Evolutionary conservation across 2,113 vertebrate genomes (phyloP).

Genomic region (Dinomys branickii): DNA sequence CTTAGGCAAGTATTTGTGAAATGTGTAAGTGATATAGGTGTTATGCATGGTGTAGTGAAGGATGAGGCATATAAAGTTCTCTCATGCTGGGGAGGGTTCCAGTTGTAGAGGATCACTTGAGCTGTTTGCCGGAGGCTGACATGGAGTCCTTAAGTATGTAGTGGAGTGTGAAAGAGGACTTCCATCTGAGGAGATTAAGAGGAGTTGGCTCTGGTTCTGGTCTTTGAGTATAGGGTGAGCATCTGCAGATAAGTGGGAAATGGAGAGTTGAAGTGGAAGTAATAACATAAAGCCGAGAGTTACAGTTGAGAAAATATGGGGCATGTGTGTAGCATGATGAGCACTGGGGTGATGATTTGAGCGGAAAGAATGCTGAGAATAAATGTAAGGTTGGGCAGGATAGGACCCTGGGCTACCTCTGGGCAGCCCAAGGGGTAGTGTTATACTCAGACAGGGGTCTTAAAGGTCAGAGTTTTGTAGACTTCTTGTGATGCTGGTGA

Average conservation of each 20-base stretch:
- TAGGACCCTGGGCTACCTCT: background rate
- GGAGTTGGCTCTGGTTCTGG: background rate
- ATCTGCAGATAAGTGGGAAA: background rate
- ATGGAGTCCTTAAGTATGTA: background rate
- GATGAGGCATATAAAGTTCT: background rate
- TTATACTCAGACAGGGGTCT: background rate
- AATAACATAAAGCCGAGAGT: background rate
- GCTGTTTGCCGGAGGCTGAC: background rate
- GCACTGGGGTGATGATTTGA: background rate
- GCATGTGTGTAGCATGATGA: background rate
- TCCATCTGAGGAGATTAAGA: background rate
- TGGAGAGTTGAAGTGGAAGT: background rate
- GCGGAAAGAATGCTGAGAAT: background rate
- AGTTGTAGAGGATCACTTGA: background rate
- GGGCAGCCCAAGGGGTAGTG: background rate
- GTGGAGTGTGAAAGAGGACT: background rate
- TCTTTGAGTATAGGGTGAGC: background rate
- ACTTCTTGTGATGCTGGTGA: background rate
- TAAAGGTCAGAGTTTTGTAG: background rate
- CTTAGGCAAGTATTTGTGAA: background rate
- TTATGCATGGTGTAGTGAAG: background rate
- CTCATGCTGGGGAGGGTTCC: background rate
- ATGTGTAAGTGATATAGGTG: background rate
- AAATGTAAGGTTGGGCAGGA: background rate
- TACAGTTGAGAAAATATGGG: background rate